Base-by-base conservation (phyloP, 2,113 vertebrate genomes). In the Poicephalus gulielmi region DNA sequence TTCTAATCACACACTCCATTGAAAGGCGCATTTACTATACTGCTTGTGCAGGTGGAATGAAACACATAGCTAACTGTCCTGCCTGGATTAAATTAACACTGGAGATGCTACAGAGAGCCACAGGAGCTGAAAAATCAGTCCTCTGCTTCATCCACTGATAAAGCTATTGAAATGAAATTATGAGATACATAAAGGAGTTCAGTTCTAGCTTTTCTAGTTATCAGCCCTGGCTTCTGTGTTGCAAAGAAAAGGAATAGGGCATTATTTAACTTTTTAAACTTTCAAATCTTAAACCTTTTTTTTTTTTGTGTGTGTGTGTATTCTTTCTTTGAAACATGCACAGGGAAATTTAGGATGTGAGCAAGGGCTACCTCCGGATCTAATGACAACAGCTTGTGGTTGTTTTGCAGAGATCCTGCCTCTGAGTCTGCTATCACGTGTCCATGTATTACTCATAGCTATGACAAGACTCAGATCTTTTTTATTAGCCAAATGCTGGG, bases 311-410 rank as follows among this genome's bases (percentile, higher is more conserved):
- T 24, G 7, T 14, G 3, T 19, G 3, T 39, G 3, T 68, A 23
- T 66, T 91, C 6, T 57, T 74, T 70, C 43, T 76, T 73, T 50
- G 25, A 83, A 87, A 80, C n/a, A 10, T 2, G 1, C 23, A 46
- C n/a, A 84, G 13, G 28, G 53, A 78, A 55, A 84, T 68, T 63
- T n/a, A 50, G 66, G 43, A 88, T 83, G 86, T 88, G 41, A 95
- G 69, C 77, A 97, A 55, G 25, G 30, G 59, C 62, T 64, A 66
- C 93, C 79, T 95, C 87, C 85, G 96, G 88, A 96, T 95, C 85
- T 96, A 94, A 95, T 89, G 70, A 94, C 28, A 95, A 92, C 90
- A 94, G 83, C 83, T 87, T 94, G 95, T 62, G 83, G 80, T 91
- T 97, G 92, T 96, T 89, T 96, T 94, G 71, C 76, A 94, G 94